Evolutionary conservation across 1,140 invertebrate species (phyloP), one percentile per base, ranked within the genome.

Genomic region (Calliphora vicina): DNA sequence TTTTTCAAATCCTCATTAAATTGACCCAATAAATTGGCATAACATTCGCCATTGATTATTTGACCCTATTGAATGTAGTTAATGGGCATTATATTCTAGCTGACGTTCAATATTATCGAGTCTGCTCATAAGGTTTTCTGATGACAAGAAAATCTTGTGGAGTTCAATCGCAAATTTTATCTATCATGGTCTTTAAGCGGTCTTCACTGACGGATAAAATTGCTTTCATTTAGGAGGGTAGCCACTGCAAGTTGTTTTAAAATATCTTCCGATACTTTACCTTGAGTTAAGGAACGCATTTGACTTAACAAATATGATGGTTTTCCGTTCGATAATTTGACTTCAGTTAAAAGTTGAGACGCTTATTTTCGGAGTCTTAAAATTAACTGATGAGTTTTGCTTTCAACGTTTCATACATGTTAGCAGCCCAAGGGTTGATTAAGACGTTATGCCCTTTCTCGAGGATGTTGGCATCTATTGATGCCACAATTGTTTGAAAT

Each of bases 151-250:
- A 4, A 20, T 6, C 4, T 8, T 67, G 61, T 17, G 4, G 61
- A 20, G 4, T 67, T 17, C 6, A 20, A 17, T 67, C 61, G 23
- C 61, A 67, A 67, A 67, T 67, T 26, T 73, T 73, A 25, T 76
- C 73, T 12, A 26, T 26, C 73, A 76, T 4, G 5, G n/a, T 76
- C 1, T 76, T 26, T 9, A 76, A 26, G n/a, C 35, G 1, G 35
- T 76, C 73, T 29, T 76, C 26, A 76, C 73, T 29, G n/a, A n/a
- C n/a, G n/a, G n/a, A n/a, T n/a, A n/a, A n/a, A n/a, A n/a, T n/a
- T n/a, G n/a, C n/a, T n/a, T 76, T 76, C 26, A 76, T 76, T 29
- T 76, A 26, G 20, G n/a, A n/a, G 1, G 73, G 73, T 12, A 76
- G 13, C 15, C 26, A 26, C 13, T 76, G 73, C 73, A 6, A 27